These are phyloP conservation scores for Sarotherodon lohbergeri DNA, from an alignment of 2,113 vertebrate species.

Conservation along the genomic window DNA sequence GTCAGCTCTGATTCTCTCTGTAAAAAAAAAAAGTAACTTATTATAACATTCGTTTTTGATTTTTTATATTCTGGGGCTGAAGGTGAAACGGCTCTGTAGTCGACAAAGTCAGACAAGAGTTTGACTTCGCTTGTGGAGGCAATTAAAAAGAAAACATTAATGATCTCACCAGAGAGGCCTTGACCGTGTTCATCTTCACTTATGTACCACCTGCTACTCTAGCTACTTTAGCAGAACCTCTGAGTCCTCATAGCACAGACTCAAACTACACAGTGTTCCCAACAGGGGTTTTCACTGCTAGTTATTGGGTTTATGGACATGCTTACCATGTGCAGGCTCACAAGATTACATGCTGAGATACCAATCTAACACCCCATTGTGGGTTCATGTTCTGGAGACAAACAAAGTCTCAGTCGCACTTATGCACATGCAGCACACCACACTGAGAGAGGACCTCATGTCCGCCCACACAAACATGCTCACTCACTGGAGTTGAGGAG, in stretches of 20 bases:
- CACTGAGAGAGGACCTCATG: background rate
- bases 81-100: background rate
- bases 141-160: background rate
- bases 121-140: background rate
- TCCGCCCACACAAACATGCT: background rate
- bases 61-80: background rate
- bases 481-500: constrained; percentile 98
- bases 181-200: background rate
- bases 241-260: background rate
- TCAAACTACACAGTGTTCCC: background rate
- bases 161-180: background rate
- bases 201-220: background rate
- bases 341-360: background rate
- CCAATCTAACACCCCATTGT: background rate
- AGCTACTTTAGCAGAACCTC: background rate
- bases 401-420: background rate
- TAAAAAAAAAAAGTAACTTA: background rate
- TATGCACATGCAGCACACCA: background rate
- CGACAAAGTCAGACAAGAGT: background rate
- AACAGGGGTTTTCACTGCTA: background rate
- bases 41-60: background rate
- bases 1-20: background rate
- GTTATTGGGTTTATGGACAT: background rate
- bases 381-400: background rate
- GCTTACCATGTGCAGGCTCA: background rate